These are phyloP conservation scores for Otolemur crassicaudatus DNA, from an alignment of 2,797 vertebrate genomes.

Conservation along the genomic window DNA sequence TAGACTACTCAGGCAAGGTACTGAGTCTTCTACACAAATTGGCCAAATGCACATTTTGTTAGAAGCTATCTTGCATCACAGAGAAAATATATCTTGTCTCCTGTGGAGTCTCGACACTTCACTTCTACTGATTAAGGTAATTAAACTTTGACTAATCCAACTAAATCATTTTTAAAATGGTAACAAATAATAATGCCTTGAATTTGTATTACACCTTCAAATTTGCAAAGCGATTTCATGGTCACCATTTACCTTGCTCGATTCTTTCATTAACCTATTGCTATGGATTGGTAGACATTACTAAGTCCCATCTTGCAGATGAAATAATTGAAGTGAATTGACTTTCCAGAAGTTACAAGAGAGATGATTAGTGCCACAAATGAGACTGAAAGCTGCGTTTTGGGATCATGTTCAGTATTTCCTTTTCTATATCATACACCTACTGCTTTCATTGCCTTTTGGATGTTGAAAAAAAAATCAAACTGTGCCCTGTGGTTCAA, in stretches of 20 bases:
- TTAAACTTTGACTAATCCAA: background rate
- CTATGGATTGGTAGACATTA: background rate
- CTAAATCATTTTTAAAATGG: background rate
- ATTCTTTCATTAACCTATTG: background rate
- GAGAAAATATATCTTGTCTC: background rate
- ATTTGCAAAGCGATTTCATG: conserved; percentile 15
- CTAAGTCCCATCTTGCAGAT: conserved; percentile 37
- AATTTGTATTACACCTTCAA: background rate
- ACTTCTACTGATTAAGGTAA: background rate
- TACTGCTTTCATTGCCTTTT: conserved; percentile 16
- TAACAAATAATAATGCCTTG: background rate
- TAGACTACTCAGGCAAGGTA: background rate
- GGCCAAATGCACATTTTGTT: background rate
- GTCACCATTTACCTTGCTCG: conserved; percentile 5
- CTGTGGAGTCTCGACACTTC: background rate
- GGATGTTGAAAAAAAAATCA: conserved; percentile 61
- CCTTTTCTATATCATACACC: background rate
- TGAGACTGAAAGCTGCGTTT: background rate
- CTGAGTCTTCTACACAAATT: background rate
- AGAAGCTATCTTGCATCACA: background rate
- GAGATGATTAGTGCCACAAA: background rate
- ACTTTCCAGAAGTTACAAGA: conserved; percentile 1
- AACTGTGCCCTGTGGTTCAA: conserved; percentile 11
- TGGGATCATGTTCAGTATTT: background rate
- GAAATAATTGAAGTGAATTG: conserved; percentile 15